Base-by-base conservation (phyloP, 1,140 invertebrate species). In the Brachionus asplanchnoidis region DNA sequence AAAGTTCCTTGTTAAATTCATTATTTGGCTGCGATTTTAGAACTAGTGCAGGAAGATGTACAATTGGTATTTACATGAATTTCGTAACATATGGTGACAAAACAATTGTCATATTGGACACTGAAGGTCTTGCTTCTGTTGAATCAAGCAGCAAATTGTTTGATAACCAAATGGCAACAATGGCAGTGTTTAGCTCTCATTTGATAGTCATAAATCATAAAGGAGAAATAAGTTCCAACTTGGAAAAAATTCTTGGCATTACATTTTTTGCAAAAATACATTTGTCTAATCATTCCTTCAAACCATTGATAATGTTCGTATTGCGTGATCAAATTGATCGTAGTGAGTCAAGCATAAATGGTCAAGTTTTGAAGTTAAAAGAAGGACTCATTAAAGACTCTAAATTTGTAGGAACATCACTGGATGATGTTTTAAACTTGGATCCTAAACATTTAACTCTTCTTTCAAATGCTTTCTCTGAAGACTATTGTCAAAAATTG, bases 41-140 rank as follows among this genome's bases (percentile, higher is more conserved):
- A 23, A 66, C 68, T n/a, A 84, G 60, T 73, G 85, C 85, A 73
- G 85, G 85, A 3, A 44, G 85, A 14, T 84, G 80, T 28, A 85
- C 85, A 20, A 66, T 42, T 26, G 84, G 84, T 40, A 32, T 85
- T 42, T 80, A 80, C 20, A 42, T 75, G 17, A 44, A 44, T 75
- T 44, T 75, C 11, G 70, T 44, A 23, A 17, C 40, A 44, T 75
- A 46, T 20, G 23, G 20, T 14, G 40, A 44, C 6, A 75, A 44
- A 23, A 75, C 40, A 9, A 75, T 75, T 75, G 36, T 75, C 3
- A 75, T 75, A 20, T 20, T 75, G 7, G 70, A 75, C 12, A 46
- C 70, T 2, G 70, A 75, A 46, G 70, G 70, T 20, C 20, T 75
- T 0, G 17, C 40, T 0, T 75, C 70, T 14, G 3, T 75, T 1